A percentile compares a stretch with the other conserved stretches of the same genome.
Conservation (phyloP, 2,113 vertebrate genomes). For the Elachura formosa region DNA sequence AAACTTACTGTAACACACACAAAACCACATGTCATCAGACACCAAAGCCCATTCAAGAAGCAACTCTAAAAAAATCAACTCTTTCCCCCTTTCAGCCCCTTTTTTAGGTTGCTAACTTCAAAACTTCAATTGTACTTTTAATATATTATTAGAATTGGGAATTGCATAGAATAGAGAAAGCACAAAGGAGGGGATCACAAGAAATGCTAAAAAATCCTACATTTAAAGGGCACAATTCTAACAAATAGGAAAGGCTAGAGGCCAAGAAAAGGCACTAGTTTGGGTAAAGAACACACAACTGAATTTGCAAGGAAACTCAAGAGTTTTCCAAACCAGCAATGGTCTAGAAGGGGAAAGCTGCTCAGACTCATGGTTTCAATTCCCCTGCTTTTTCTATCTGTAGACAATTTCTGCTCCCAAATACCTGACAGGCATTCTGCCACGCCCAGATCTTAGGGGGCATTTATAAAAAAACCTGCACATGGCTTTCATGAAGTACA, state of each 20-base stretch:
- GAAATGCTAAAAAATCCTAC: not conserved
- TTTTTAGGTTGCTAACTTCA: not conserved
- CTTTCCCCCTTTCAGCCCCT: not conserved
- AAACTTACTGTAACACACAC: not conserved
- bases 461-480: not conserved
- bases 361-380: not conserved
- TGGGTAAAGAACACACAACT: not conserved
- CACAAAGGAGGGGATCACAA: not conserved
- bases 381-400: not conserved
- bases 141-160: not conserved
- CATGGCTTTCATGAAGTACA: not conserved
- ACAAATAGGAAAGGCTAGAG: not conserved
- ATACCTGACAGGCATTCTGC: not conserved
- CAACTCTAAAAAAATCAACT: not conserved
- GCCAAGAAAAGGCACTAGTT: not conserved
- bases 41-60: not conserved
- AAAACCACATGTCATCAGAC: not conserved
- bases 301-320: not conserved
- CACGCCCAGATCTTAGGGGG: not conserved
- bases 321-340: not conserved
- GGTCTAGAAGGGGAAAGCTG: not conserved
- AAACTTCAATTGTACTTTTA: not conserved
- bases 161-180: not conserved
- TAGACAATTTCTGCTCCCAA: not conserved
- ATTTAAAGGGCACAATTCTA: not conserved